phyloP scores from a whole-genome alignment of 2,113 vertebrate genomes.

The Galbula dea region DNA sequence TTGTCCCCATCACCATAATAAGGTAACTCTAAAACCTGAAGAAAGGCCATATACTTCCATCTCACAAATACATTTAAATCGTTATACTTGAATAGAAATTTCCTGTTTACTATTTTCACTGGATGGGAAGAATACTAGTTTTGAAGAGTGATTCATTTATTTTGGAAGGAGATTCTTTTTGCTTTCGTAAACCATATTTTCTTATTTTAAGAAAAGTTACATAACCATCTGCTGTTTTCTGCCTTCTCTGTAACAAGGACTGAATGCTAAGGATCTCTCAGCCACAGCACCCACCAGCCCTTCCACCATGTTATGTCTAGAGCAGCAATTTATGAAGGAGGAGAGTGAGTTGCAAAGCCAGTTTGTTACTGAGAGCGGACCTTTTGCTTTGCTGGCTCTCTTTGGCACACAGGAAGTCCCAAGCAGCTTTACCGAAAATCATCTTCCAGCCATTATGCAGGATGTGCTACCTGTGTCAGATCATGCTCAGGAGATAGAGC shows the following conservation, averaged over 20 bases:
- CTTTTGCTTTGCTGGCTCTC: background rate
- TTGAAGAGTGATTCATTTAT: background rate
- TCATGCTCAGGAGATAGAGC: background rate
- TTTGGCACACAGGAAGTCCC: background rate
- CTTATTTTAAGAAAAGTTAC: background rate
- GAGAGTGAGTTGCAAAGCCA: background rate
- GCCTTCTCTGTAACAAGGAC: fast-evolving
- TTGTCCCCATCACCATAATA: background rate
- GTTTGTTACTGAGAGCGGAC: background rate
- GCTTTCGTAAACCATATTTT: background rate
- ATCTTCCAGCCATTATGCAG: background rate
- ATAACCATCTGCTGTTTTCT: background rate
- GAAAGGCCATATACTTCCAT: background rate
- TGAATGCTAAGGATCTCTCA: background rate
- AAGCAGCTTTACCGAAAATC: background rate
- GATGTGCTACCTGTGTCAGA: background rate
- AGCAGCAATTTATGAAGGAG: background rate
- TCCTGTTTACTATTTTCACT: background rate
- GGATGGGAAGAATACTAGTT: background rate
- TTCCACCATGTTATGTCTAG: background rate
- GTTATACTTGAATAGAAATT: background rate
- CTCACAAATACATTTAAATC: background rate
- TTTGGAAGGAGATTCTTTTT: background rate
- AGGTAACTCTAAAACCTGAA: background rate
- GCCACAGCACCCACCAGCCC: background rate